These are phyloP conservation scores for Pyrgus malvae DNA, from an alignment of 2,888 invertebrate species.

Conservation along the genomic window DNA sequence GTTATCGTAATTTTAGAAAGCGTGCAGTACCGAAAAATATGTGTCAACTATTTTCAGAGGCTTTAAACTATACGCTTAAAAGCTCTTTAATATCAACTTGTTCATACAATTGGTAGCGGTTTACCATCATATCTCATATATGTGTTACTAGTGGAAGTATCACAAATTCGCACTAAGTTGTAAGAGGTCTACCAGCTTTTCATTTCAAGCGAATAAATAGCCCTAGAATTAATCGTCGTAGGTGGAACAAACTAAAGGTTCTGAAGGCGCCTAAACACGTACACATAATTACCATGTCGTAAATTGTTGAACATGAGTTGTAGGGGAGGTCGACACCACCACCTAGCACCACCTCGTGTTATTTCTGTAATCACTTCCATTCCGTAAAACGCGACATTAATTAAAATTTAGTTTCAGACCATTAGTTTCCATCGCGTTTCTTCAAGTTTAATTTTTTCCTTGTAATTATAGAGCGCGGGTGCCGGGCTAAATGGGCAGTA, in stretches of 20 bases:
- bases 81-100: too few species aligned
- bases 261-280: conserved; percentile 66
- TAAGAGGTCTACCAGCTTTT: too few species aligned
- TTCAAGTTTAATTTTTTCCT: conserved; percentile 76
- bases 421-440: conserved; percentile 79
- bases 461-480: conserved; percentile 75
- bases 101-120: too few species aligned
- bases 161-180: too few species aligned
- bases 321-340: conserved; percentile 41
- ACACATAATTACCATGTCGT: conserved; percentile 74
- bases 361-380: conserved; percentile 80
- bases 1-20: too few species aligned
- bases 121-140: too few species aligned
- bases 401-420: conserved; percentile 82
- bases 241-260: conserved; percentile 12
- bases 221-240: neutral
- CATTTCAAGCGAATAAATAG: too few species aligned
- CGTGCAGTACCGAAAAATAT: too few species aligned
- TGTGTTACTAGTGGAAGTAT: too few species aligned
- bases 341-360: conserved; percentile 62
- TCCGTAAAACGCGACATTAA: conserved; percentile 81
- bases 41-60: too few species aligned
- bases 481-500: conserved; percentile 75
- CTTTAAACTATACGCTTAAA: too few species aligned
- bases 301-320: conserved; percentile 72